Percentiles rank a stretch among this genome's conserved stretches.
Conservation (phyloP, 2,113 vertebrate species). For the Gracilinanus agilis region DNA sequence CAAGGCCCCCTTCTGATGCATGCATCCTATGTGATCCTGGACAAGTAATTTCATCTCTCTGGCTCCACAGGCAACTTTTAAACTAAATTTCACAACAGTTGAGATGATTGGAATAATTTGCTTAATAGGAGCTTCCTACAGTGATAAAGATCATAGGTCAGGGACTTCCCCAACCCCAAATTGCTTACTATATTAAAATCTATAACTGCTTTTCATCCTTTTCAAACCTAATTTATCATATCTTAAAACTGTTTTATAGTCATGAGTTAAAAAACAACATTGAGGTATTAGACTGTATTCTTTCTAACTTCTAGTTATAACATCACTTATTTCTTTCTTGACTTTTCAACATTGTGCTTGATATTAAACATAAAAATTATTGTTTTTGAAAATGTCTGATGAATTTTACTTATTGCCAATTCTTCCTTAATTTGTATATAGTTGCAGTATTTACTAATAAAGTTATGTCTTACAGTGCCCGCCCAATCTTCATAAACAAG, state of each 20-base stretch:
- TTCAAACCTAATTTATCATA: background rate
- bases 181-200: background rate
- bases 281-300: background rate
- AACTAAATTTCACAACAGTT: background rate
- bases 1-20: background rate
- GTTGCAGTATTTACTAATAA: slow-evolving; percentile 41
- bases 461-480: slow-evolving; percentile 91
- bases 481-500: slow-evolving; percentile 98
- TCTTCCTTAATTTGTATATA: background rate
- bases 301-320: background rate
- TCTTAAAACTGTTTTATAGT: background rate
- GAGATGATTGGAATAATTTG: background rate
- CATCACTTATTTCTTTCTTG: background rate
- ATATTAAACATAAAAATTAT: background rate
- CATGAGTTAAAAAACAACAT: background rate
- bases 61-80: background rate
- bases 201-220: background rate
- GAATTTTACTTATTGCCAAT: background rate
- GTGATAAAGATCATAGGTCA: background rate
- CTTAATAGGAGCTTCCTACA: background rate
- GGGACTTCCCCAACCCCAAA: background rate
- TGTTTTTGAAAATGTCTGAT: background rate
- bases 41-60: background rate
- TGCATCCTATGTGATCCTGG: background rate
- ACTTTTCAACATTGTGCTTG: background rate